Base-by-base conservation (phyloP, 2,888 invertebrate species). In the Schizotus pectinicornis region DNA sequence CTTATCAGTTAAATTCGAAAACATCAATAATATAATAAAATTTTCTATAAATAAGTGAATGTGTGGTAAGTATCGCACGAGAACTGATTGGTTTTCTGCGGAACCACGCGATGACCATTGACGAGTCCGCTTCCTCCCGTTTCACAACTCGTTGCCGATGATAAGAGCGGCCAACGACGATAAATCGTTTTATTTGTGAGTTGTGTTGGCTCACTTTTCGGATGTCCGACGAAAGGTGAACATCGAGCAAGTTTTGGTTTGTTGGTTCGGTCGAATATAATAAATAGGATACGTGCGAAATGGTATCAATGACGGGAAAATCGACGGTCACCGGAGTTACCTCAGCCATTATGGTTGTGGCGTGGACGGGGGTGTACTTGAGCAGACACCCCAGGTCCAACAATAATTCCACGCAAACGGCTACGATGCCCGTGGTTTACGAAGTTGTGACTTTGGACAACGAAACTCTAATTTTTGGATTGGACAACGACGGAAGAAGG, bases 301-400 rank as follows among this genome's bases (percentile, higher is more conserved):
- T 39, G 39, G 22, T 41, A 6, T 7, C 11, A 31, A 31, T 13
- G 22, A 22, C 22, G 22, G 22, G 22, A 3, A 41, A 35, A 49
- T 11, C 22, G 12, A 31, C 58, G 66, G 75, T 81, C 62, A 76
- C 80, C 62, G 79, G 81, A 62, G 74, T 82, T 57, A 73, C 81
- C 66, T 76, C 81, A 47, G 79, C 81, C 51, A 79, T 84, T 47
- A 76, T 83, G 9, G 79, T 84, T 61, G 80, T 84, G 75, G 82
- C 82, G 48, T 81, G 82, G 68, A 82, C 82, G 55, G 83, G 84
- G 63, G 80, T 83, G 41, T 84, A 83, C 33, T 71, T 84, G 34
- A 79, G 82, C 33, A 79, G 71, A 43, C 70, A 76, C 43, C 60
- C 54, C 2, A 43, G 59, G 34, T 36, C 11, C 22, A 35, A 39